Base-by-base conservation (phyloP, 2,797 vertebrate genomes). In the Triplophysa yarkandensis region DNA sequence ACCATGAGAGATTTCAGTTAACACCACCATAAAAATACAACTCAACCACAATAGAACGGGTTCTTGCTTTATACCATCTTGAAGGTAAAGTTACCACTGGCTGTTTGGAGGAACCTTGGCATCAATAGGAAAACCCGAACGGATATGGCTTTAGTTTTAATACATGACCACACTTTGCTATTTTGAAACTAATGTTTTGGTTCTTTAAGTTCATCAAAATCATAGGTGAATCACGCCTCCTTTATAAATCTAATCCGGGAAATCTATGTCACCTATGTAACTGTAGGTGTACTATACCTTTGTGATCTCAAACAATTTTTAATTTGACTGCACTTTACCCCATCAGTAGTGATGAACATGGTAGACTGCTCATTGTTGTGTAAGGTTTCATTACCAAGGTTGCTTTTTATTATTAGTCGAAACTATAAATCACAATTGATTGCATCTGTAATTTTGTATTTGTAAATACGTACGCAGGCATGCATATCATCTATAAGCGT, bases 21-120 rank as follows among this genome's bases (percentile, higher is more conserved):
- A 36, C 44, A 48, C 28, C 48, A 44, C 50, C 13, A 44, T 34
- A 6, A 71, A 52, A 63, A 50, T 71, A 63, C 30, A 63, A 72
- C 32, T 63, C 23, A 54, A 39, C 32, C 64, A 46, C 39, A 64
- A 17, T 11, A 54, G 63, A 21, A 41, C 10, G 44, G 25, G 14
- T 6, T 8, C 8, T 57, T 27, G 25, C 25, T 10, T 21, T 30
- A 54, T 73, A 61, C 34, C 71, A 72, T 25, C 1, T 8, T 21
- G 52, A 58, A 48, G 48, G 39, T 28, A 32, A 58, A 48, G 48
- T 27, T 28, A 32, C 39, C 23, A 55, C n/a, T 34, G 14, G 25
- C 19, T 32, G 50, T 57, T 58, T 75, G 72, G 41, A 44, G 72
- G 60, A 41, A 25, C 41, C 63, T 74, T 63, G 60, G 58, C 61